Percentiles rank a stretch among this genome's conserved stretches.
Conservation (phyloP, 2,113 vertebrate species). For the Rhinolophus sinicus region DNA sequence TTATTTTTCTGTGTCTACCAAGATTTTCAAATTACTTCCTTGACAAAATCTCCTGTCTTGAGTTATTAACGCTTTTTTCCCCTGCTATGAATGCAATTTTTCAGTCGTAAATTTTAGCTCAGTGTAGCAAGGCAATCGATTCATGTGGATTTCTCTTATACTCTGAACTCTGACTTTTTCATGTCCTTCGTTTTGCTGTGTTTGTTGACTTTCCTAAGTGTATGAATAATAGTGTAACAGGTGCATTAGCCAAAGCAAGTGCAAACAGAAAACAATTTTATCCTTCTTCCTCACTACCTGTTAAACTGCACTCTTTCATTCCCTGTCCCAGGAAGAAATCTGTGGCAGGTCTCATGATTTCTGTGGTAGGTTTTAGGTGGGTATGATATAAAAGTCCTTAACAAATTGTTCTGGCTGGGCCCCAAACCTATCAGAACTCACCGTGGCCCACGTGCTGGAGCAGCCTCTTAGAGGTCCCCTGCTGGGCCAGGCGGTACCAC, state of each 20-base stretch:
- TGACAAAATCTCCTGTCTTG: conserved; percentile 21
- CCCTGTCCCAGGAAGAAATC: background rate
- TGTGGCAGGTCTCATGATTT: background rate
- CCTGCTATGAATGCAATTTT: background rate
- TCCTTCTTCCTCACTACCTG: background rate
- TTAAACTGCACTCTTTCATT: background rate
- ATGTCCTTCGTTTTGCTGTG: background rate
- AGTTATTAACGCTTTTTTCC: background rate
- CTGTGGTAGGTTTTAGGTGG: background rate
- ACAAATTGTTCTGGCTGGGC: background rate
- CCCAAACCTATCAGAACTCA: too few species aligned
- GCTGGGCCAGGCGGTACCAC: background rate
- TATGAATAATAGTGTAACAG: background rate
- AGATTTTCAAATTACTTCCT: conserved; percentile 10
- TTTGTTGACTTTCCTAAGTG: background rate
- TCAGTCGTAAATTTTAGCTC: background rate
- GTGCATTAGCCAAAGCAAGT: background rate
- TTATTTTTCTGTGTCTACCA: background rate
- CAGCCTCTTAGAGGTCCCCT: background rate
- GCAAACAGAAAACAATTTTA: background rate
- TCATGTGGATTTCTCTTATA: background rate
- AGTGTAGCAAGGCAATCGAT: background rate
- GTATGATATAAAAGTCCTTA: background rate
- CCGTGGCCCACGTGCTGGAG: background rate
- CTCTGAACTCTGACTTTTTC: background rate